Evolutionary conservation across 2,797 vertebrate species (phyloP).

Genomic region (Sphenopsis melanotis): DNA sequence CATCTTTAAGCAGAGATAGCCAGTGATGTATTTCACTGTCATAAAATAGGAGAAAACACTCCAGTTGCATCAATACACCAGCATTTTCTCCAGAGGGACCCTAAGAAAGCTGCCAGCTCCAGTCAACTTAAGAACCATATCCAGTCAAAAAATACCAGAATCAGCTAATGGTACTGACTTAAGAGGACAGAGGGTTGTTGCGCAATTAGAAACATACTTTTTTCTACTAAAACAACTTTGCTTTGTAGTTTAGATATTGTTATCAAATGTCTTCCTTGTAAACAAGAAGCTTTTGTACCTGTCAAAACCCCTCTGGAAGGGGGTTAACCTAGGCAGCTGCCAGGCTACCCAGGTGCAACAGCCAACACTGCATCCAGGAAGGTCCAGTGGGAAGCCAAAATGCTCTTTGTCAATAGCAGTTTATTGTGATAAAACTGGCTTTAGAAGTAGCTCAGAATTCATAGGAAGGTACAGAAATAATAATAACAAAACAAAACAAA

Average conservation of each 20-base stretch:
- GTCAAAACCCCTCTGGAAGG: neutral
- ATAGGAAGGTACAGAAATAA: neutral
- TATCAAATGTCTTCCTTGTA: neutral
- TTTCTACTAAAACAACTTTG: neutral
- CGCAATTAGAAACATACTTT: neutral
- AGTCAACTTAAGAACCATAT: neutral
- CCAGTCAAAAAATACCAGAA: neutral
- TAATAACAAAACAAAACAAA: neutral
- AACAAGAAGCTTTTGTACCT: conserved; percentile 16
- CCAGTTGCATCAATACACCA: neutral
- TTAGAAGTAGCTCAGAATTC: neutral
- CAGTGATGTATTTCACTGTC: neutral
- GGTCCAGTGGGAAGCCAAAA: neutral
- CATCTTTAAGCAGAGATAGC: neutral
- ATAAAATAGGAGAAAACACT: neutral
- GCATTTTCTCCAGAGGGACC: neutral
- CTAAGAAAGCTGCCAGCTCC: neutral
- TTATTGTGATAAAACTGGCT: neutral
- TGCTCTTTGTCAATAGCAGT: neutral
- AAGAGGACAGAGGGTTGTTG: neutral
- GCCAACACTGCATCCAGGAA: neutral
- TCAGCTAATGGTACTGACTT: neutral
- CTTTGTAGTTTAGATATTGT: neutral
- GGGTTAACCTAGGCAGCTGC: neutral
- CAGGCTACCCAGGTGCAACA: neutral